Conservation (phyloP, 2,888 invertebrate species). For the Lymantria dispar region DNA sequence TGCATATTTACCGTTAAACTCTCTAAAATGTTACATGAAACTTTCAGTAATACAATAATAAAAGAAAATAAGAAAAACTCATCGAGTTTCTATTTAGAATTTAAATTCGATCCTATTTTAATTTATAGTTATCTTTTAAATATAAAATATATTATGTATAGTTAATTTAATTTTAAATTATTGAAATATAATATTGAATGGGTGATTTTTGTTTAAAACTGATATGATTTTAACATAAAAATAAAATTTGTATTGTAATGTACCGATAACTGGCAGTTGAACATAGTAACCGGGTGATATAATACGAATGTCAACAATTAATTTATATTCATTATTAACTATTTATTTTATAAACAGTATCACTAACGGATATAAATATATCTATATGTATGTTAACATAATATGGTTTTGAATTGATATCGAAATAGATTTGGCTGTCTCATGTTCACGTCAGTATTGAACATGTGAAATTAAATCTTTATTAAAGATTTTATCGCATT, state of each 20-base stretch:
- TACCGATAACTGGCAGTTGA: conserved; percentile 5
- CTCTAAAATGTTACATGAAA: neutral
- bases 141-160: conserved; percentile 1
- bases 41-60: conserved; percentile 17
- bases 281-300: too few species aligned
- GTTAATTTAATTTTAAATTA: conserved; percentile 10
- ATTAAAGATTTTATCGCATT: too few species aligned
- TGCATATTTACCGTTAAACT: neutral
- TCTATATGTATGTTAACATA: neutral
- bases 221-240: conserved; percentile 25
- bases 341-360: neutral
- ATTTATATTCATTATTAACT: neutral
- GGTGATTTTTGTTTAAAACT: conserved; percentile 16
- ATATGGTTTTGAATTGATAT: neutral
- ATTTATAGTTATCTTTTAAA: neutral
- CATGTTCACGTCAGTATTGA: too few species aligned
- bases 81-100: conserved; percentile 15
- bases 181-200: conserved; percentile 25
- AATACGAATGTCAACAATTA: neutral
- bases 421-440: too few species aligned
- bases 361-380: neutral
- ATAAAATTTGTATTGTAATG: conserved; percentile 35
- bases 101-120: too few species aligned
- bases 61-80: neutral
- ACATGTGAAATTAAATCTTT: too few species aligned